Evolutionary conservation across 2,113 vertebrate genomes (phyloP).

Genomic region (Sander vitreus): DNA sequence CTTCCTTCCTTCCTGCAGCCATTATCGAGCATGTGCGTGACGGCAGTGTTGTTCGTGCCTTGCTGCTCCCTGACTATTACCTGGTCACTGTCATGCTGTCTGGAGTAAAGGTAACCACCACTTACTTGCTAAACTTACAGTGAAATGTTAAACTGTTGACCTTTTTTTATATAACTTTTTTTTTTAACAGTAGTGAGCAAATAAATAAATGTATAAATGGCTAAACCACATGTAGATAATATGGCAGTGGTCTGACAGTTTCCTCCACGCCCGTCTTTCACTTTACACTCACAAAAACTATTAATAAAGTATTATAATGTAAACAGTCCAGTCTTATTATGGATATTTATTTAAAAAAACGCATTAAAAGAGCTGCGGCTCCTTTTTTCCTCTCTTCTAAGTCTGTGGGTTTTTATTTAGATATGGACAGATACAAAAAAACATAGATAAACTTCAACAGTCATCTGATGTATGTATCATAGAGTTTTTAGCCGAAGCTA

Average conservation of each 20-base stretch:
- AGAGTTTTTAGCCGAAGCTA: too few species aligned
- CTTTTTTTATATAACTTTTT: neutral
- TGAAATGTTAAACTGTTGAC: neutral
- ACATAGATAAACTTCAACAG: too few species aligned
- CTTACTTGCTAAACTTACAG: neutral
- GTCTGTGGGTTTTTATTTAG: too few species aligned
- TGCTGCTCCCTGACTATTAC: conserved; percentile 95
- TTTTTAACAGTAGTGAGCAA: neutral
- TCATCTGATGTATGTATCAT: too few species aligned
- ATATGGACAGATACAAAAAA: too few species aligned
- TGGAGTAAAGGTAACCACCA: conserved; percentile 91
- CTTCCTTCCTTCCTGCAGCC: conserved; percentile 79
- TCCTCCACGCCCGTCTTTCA: neutral
- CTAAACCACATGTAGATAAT: neutral
- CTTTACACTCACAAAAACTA: neutral
- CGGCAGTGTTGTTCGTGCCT: conserved; percentile 93
- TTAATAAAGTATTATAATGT: neutral
- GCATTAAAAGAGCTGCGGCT: neutral
- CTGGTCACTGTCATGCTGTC: conserved; percentile 98
- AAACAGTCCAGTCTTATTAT: neutral
- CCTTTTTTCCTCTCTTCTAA: conserved; percentile 5
- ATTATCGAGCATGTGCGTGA: conserved; percentile 98
- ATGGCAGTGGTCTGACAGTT: neutral
- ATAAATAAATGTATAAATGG: neutral
- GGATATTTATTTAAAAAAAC: neutral